Evolutionary conservation across 2,888 invertebrate genomes (phyloP).

Genomic region (Priocnemis perturbator): DNA sequence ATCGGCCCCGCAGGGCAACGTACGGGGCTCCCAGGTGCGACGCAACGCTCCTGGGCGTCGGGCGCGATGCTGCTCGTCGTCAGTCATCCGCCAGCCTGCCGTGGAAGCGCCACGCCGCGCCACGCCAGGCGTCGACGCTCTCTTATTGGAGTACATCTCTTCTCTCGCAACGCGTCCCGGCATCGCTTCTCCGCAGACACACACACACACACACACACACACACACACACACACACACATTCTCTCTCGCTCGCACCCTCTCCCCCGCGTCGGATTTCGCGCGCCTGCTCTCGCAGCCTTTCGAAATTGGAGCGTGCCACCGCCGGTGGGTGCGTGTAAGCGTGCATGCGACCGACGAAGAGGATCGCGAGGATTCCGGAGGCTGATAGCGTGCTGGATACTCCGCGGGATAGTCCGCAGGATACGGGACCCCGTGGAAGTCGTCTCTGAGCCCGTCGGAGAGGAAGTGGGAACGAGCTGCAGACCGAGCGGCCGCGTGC

Average conservation of each 20-base stretch:
- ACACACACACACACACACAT: too few relatives aligned
- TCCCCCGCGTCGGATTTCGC: not conserved
- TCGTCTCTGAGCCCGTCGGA: not conserved
- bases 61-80: slow-evolving; percentile 48
- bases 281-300: not conserved
- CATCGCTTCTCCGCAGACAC: not conserved
- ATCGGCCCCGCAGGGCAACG: too few relatives aligned
- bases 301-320: slow-evolving; percentile 1
- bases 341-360: not conserved
- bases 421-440: not conserved
- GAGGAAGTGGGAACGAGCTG: not conserved
- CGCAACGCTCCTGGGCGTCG: slow-evolving; percentile 26
- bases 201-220: too few relatives aligned
- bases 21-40: slow-evolving; percentile 9
- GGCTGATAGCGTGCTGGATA: too few relatives aligned
- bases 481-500: not conserved
- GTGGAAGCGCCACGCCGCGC: slow-evolving; percentile 61
- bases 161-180: not conserved
- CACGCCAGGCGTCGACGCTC: slow-evolving; percentile 45
- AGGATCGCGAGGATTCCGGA: not conserved
- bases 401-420: too few relatives aligned
- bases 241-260: not conserved
- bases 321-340: not conserved
- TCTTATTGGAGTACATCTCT: not conserved
- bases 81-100: slow-evolving; percentile 64